A percentile compares a stretch with the other conserved stretches of the same genome.
Evolutionary conservation across 2,797 vertebrate genomes (phyloP).

Genomic region (Mallotus villosus): DNA sequence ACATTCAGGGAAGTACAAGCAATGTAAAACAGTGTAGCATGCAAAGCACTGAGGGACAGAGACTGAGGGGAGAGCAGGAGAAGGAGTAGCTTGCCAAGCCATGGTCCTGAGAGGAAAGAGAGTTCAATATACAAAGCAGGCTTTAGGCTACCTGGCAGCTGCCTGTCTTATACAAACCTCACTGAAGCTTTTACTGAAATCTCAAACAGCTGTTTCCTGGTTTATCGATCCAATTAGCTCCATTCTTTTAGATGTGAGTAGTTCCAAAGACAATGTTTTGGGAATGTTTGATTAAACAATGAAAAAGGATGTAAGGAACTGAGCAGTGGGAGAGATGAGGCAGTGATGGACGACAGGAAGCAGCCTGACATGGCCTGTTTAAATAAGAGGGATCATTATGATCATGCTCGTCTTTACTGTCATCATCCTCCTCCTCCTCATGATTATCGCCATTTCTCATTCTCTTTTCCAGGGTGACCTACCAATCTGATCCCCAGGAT

Average conservation of each 20-base stretch:
- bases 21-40: no score
- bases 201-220: slow-evolving; percentile 19
- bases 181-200: slow-evolving; percentile 26
- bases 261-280: slow-evolving; percentile 24
- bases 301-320: not conserved
- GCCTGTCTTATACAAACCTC: slow-evolving; percentile 33
- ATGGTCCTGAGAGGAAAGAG: slow-evolving; percentile 12
- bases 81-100: slow-evolving; percentile 25
- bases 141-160: slow-evolving; percentile 46
- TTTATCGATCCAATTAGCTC: slow-evolving; percentile 34
- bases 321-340: not conserved
- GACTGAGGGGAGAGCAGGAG: slow-evolving; percentile 14
- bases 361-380: not conserved
- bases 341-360: not conserved
- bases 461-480: not conserved
- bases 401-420: not conserved
- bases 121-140: slow-evolving; percentile 37
- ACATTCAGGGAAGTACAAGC: no score
- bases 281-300: slow-evolving; percentile 8
- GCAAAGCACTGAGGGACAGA: not conserved
- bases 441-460: not conserved
- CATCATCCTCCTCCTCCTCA: not conserved
- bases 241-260: slow-evolving; percentile 29
- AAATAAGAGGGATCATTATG: not conserved
- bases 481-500: not conserved